Base-by-base conservation (phyloP, 1,140 invertebrate species). In the Platyscapa corneri region DNA sequence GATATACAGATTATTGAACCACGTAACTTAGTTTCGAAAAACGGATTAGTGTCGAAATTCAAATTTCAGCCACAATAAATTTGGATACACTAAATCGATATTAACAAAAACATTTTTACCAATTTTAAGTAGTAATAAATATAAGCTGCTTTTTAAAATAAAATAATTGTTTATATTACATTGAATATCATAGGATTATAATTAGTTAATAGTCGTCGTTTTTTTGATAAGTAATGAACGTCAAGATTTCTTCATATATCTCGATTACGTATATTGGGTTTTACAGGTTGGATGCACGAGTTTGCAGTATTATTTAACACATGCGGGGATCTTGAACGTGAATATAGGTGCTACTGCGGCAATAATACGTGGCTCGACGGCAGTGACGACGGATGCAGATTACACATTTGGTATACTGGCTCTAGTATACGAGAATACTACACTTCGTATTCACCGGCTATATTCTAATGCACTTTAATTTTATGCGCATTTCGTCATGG, bases 401-500 rank as follows among this genome's bases (percentile, higher is more conserved):
- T 82, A 42, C 34, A 72, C 79, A 82, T 82, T 56, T 67, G 49
- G 23, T 30, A 14, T 32, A 53, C 42, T 39, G 27, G 56, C 56
- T 60, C 76, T 18, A 6, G 32, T 72, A 39, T 72, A 39, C 27
- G 18, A 5, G 67, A 72, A 79, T 64, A 64, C 39, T 64, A 27
- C n/a, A 64, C 49, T 79, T 56, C 49, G 53, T 14, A 82, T 72
- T 39, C 67, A 49, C 23, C 80, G 39, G 67, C 32, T 23, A 60
- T 74, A 82, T 82, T 56, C 67, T 75, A 53, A 60, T 64, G 53
- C 56, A 46, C 49, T 75, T 83, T 83, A 83, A 83, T 76, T 56
- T 83, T 83, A 83, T 83, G 82, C 72, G 72, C 82, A 76, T 83
- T 72, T 83, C 72, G 37, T 83, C 81, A n/a, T 37, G 82, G 8